Percentiles rank a stretch among this genome's conserved stretches.
phyloP scores from a whole-genome alignment of 2,113 vertebrate species.

The Syngnathus floridae region DNA sequence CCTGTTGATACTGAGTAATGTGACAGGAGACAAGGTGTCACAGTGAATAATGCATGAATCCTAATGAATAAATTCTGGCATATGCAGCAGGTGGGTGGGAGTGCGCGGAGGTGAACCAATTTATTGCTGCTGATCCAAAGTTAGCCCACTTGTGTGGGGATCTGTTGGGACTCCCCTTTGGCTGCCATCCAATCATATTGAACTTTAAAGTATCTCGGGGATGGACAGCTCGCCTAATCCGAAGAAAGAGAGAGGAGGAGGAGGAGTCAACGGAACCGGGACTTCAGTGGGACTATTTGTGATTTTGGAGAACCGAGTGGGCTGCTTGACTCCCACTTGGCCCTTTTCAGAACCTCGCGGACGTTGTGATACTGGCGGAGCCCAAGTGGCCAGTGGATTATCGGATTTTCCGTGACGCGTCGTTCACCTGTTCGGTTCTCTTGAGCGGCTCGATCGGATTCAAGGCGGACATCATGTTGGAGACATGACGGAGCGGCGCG shows the following conservation, averaged over 20 bases:
- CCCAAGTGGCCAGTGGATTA: slow-evolving; percentile 26
- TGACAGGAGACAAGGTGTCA: neutral
- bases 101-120: neutral
- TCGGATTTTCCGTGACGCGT: slow-evolving; percentile 11
- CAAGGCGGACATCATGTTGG: slow-evolving; percentile 8
- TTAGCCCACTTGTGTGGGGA: neutral
- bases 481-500: slow-evolving; percentile 25
- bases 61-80: neutral
- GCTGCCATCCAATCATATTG: neutral
- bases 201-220: neutral
- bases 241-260: slow-evolving; percentile 2
- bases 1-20: neutral
- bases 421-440: slow-evolving; percentile 41
- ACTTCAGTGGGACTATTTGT: neutral
- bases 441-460: slow-evolving; percentile 30
- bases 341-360: neutral
- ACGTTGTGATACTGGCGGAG: neutral
- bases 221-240: slow-evolving; percentile 4
- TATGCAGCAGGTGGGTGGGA: neutral
- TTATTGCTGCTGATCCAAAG: slow-evolving; percentile 1
- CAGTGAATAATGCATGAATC: neutral
- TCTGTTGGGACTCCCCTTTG: neutral
- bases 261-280: slow-evolving; percentile 1
- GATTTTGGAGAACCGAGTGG: neutral
- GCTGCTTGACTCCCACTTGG: slow-evolving; percentile 3